Evolutionary conservation across 2,797 vertebrate genomes (phyloP), one percentile per base, ranked within the genome.

Genomic region (Euthynnus affinis): DNA sequence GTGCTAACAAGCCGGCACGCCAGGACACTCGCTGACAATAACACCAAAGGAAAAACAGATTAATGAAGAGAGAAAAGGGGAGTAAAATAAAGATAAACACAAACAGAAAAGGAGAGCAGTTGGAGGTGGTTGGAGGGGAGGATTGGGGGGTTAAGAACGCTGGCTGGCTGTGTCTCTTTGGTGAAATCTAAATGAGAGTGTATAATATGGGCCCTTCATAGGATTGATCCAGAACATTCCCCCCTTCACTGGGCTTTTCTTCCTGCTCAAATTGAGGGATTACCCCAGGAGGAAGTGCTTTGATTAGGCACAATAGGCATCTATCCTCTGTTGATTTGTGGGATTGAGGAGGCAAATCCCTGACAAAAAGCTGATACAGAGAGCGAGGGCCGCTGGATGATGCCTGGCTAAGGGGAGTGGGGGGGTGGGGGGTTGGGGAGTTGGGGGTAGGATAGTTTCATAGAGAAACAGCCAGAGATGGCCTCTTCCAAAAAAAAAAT

Each of bases 251-350:
- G 90, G 87, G 89, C 92, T 91, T 93, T 95, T 95, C 94, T 95
- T 94, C 93, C 92, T 91, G 90, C 92, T 93, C 92, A 94, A 94
- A 95, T 93, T 92, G 93, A 92, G 88, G 94, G 94, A 95, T 95
- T 95, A 95, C 86, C 88, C 87, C 89, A 92, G 89, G 91, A 95
- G 95, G 94, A 96, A 95, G 94, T 93, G 92, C 93, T 95, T 95
- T 95, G 94, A 95, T 95, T 94, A 93, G 90, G 84, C 90, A 95
- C 95, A 95, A 96, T 95, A 91, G 93, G 89, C 90, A 94, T 93
- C 94, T 94, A 94, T 94, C 94, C 93, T 95, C 92, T 94, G 94
- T 94, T 96, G 95, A 95, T 96, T 94, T 94, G 92, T 92, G 91
- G 94, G 93, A 95, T 94, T 94, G 93, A 83, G 84, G 86, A 95